These are phyloP conservation scores for Ascidia mentula DNA, from an alignment of 23 tunicate genomes.

Conservation along the genomic window DNA sequence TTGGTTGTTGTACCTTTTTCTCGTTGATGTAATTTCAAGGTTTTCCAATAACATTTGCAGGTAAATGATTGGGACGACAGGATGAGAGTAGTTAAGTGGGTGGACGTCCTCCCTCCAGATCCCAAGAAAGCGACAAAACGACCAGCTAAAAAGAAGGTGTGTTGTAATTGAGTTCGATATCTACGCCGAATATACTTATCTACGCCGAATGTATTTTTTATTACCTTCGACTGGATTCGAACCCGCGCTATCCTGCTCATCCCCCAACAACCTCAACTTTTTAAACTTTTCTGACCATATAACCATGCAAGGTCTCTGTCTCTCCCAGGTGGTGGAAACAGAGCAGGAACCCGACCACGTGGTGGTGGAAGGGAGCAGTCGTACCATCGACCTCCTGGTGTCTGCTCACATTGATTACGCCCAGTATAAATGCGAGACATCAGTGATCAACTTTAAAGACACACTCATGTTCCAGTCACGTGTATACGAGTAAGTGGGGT, in stretches of 20 bases:
- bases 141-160: conserved; percentile 80
- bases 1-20: too few species aligned
- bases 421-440: conserved; percentile 59
- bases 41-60: conserved; percentile 19
- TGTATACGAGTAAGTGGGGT: conserved; percentile 67
- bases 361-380: conserved; percentile 48
- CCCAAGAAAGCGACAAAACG: conserved; percentile 22
- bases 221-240: too few species aligned
- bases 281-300: too few species aligned
- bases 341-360: conserved; percentile 83
- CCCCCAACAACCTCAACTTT: too few species aligned
- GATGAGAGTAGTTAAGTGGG: conserved; percentile 86
- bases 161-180: too few species aligned
- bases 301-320: too few species aligned
- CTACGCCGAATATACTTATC: too few species aligned
- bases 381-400: conserved; percentile 51
- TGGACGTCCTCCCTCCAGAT: conserved; percentile 44
- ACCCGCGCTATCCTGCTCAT: too few species aligned
- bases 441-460: conserved; percentile 72
- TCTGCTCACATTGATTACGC: conserved; percentile 79
- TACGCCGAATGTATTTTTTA: too few species aligned
- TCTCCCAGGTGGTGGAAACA: conserved; percentile 78
- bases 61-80: conserved; percentile 96
- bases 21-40: too few species aligned
- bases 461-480: conserved; percentile 88